Evolutionary conservation across 1,140 invertebrate species (phyloP), one percentile per base, ranked within the genome.

Genomic region (Atta cephalotes): DNA sequence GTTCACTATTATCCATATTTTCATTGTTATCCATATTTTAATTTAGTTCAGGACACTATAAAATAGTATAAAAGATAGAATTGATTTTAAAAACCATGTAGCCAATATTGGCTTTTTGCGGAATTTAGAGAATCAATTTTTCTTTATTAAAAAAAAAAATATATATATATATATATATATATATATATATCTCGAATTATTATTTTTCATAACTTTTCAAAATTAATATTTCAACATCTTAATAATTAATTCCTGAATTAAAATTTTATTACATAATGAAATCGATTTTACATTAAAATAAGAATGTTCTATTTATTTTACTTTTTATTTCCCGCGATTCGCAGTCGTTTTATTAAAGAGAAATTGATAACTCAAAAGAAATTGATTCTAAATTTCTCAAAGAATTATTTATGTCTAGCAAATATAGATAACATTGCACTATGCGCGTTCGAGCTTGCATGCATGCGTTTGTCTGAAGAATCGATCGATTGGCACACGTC

Each of bases 331-430:
- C 35, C 12, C 1, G 7, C 10, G 21, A 28, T 4, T 21, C 6
- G 9, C n/a, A n/a, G 4, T 45, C 9, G 39, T 12, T 10, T 12
- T 45, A 45, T 45, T 35, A 31, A 39, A 56, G 3, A 25, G 25
- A 25, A 25, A 25, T 25, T 25, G 25, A 25, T 53, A 60, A 35
- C 60, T n/a, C 7, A 28, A 72, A n/a, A 31, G 28, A 60, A 39
- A 77, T 77, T 77, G 31, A 25, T 62, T 77, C 56, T 45, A 39
- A 77, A 77, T 77, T 77, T 58, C 9, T 56, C n/a, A 16, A 18
- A 21, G 10, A 49, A 53, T 21, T n/a, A 80, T 70, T 16, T 80
- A 68, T 39, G 1, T 16, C 28, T 14, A 53, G 18, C 18, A 70
- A 56, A 9, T 7, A 45, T 9, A 45, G 21, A 25, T 76, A 7